These are phyloP conservation scores for Megaceryle alcyon DNA, from an alignment of 2,797 vertebrate species.

Conservation along the genomic window DNA sequence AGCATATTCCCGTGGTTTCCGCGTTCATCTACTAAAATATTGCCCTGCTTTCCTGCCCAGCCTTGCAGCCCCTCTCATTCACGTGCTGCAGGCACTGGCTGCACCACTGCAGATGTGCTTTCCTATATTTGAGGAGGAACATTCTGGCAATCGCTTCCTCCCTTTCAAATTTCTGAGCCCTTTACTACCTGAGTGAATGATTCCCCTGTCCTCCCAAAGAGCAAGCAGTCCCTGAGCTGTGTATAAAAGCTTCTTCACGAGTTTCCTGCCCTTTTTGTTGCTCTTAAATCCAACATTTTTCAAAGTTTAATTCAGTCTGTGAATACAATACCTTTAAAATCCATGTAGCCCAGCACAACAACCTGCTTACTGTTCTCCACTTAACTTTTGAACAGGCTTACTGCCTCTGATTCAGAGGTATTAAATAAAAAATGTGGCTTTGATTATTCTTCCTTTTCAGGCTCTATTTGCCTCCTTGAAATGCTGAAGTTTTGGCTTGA, in stretches of 20 bases:
- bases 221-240: background rate
- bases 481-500: background rate
- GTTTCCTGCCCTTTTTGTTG: background rate
- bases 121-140: background rate
- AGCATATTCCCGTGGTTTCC: background rate
- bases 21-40: fast-evolving
- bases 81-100: background rate
- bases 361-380: background rate
- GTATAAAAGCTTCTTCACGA: background rate
- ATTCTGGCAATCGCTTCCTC: background rate
- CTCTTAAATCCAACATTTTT: background rate
- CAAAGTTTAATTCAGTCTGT: background rate
- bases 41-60: background rate
- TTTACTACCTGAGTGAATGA: background rate
- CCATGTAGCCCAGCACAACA: fast-evolving
- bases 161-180: background rate
- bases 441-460: background rate
- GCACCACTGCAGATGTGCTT: background rate
- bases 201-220: background rate
- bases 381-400: background rate
- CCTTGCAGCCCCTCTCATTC: background rate
- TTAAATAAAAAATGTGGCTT: background rate
- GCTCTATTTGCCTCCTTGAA: background rate
- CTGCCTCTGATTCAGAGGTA: background rate
- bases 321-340: background rate